Evolutionary conservation across 2,797 vertebrate genomes (phyloP), one percentile per base, ranked within the genome.

Genomic region (Setipinna tenuifilis): DNA sequence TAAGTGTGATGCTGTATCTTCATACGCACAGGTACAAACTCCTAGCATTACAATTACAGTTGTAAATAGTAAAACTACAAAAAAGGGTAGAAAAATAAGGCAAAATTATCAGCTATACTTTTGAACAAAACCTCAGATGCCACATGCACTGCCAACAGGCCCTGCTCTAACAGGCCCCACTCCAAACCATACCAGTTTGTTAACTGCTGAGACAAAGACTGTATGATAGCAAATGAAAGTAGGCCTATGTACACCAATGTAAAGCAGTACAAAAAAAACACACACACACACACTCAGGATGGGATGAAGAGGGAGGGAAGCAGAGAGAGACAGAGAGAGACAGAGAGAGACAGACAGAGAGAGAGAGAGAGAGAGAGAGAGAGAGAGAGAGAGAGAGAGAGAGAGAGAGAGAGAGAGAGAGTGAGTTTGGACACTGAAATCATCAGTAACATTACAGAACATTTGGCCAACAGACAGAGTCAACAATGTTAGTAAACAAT

Each of bases 31-130:
- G 84, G 68, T 83, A 25, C 82, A 82, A 61, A 78, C 35, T 44
- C 16, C 78, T 82, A 61, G 57, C 17, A 54, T 25, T 85, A 86
- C 46, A 58, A n/a, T 46, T 0, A 61, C 3, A 54, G 86, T 16
- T 46, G 5, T 58, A 54, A 48, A 41, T 5, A 44, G 23, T 19
- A 54, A 58, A 3, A 81, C 65, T 50, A 28, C 65, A 90, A 83
- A 68, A 87, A 87, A 81, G 75, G 81, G 83, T 82, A 84, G 81
- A 54, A 86, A 87, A 89, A 87, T 90, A 92, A 90, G 87, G 90
- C 89, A 85, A 89, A 83, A 88, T 87, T 88, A 88, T 84, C 88
- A 90, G 62, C 85, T 83, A 50, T 62, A 81, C 58, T 81, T 88
- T 80, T 86, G 41, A 41, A 78, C 71, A 84, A 57, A 81, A 88